These are phyloP conservation scores for Aramus guarauna DNA, from an alignment of 2,113 vertebrate species.

Conservation along the genomic window DNA sequence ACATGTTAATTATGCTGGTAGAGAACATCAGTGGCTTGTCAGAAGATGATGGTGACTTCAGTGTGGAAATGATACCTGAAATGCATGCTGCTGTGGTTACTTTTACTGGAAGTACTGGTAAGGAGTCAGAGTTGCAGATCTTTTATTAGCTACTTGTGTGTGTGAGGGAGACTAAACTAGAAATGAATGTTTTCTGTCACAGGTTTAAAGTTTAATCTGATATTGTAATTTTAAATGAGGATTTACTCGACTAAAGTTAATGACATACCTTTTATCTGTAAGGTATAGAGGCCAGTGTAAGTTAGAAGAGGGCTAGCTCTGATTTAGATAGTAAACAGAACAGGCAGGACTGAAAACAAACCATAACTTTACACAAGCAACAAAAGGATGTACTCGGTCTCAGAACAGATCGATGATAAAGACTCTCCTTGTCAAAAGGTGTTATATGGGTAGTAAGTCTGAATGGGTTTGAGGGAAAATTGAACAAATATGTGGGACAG, in stretches of 20 bases:
- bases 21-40: conserved; percentile 73
- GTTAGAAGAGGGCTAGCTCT: neutral
- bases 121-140: neutral
- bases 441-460: neutral
- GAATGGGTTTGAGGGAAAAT: neutral
- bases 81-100: conserved; percentile 68
- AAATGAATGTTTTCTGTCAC: neutral
- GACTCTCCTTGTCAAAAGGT: neutral
- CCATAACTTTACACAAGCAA: neutral
- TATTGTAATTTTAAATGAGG: neutral
- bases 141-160: neutral
- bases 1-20: conserved; percentile 75
- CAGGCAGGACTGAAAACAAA: neutral
- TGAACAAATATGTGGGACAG: neutral
- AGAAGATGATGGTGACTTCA: conserved; percentile 62
- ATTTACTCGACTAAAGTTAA: neutral
- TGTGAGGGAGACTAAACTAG: neutral
- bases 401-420: neutral
- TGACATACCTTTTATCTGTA: neutral
- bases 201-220: neutral
- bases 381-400: neutral
- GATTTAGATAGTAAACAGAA: neutral
- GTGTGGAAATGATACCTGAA: conserved; percentile 81
- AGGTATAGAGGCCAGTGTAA: neutral
- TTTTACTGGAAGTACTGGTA: conserved; percentile 77